phyloP scores from a whole-genome alignment of 2,797 vertebrate genomes.

The Darevskia nairensis region DNA sequence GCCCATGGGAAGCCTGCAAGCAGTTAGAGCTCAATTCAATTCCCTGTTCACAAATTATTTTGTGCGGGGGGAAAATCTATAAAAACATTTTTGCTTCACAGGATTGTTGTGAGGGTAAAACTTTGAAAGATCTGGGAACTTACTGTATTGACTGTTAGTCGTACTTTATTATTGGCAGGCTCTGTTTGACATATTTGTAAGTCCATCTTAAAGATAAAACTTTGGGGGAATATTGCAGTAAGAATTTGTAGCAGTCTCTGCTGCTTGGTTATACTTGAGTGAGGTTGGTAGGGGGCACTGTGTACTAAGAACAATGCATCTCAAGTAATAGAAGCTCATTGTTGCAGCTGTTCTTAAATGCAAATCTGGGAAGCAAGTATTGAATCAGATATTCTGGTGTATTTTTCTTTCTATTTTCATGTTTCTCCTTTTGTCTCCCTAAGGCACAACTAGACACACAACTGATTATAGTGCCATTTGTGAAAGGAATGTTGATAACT shows the following conservation, averaged over 20 bases:
- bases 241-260: fast-evolving
- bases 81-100: not conserved
- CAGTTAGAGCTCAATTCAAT: not conserved
- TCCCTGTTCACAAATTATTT: not conserved
- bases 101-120: not conserved
- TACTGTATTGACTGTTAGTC: not conserved
- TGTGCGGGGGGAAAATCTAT: not conserved
- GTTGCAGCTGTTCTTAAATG: not conserved
- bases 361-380: conserved; percentile 22
- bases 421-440: conserved; percentile 19
- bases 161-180: fast-evolving
- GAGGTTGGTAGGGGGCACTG: conserved; percentile 70
- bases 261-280: not conserved
- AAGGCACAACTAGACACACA: fast-evolving
- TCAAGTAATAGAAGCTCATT: not conserved
- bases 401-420: conserved; percentile 20
- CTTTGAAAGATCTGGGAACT: fast-evolving
- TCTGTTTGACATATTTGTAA: not conserved
- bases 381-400: not conserved
- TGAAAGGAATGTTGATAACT: not conserved
- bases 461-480: not conserved
- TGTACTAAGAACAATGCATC: conserved; percentile 56
- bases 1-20: no score
- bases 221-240: not conserved
- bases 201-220: not conserved